Evolutionary conservation across 2,888 invertebrate species (phyloP), one percentile per base, ranked within the genome.

Genomic region (Parnassius mnemosyne): DNA sequence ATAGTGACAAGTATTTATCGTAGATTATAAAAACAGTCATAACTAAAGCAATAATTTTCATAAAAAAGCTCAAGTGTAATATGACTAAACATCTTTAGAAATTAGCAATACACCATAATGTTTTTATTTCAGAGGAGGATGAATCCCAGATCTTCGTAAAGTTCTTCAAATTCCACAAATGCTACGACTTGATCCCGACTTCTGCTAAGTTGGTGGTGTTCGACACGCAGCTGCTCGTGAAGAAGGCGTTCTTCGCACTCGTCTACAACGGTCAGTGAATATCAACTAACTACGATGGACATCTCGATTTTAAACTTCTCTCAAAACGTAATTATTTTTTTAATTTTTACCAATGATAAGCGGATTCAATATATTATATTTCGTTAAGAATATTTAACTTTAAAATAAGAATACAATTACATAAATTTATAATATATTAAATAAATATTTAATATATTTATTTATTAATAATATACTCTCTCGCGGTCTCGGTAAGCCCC

Each of bases 161-260:
- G 89, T 99, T 99, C 94, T 99, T 99, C 95, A 97, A 98, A 91
- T 99, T 98, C 91, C 99, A 99, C 94, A 98, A 98, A 92, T 99
- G 99, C 90, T 99, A 99, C 93, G 99, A 99, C 93, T 94, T 99
- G 89, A 99, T 99, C 84, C 99, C 99, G 66, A 99, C 98, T 66
- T 99, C 99, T 78, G 98, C 99, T 73, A 99, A 99, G 92, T 93
- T 99, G 84, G 99, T 99, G 71, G 98, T 99, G 66, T 99, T 99
- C 89, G 99, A 99, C 92, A 99, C 99, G 53, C 97, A 98, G 85
- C 94, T 99, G 66, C 95, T 98, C 72, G 99, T 99, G 69, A 98
- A 98, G 92, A 99, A 99, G 89, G 99, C 99, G 57, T 99, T 99
- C 93, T 99, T 98, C 92, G 99, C 99, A 50, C 94, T 99, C 69